These are phyloP conservation scores for Pterocles orientalis DNA, from an alignment of 2,113 vertebrate genomes.

Conservation along the genomic window DNA sequence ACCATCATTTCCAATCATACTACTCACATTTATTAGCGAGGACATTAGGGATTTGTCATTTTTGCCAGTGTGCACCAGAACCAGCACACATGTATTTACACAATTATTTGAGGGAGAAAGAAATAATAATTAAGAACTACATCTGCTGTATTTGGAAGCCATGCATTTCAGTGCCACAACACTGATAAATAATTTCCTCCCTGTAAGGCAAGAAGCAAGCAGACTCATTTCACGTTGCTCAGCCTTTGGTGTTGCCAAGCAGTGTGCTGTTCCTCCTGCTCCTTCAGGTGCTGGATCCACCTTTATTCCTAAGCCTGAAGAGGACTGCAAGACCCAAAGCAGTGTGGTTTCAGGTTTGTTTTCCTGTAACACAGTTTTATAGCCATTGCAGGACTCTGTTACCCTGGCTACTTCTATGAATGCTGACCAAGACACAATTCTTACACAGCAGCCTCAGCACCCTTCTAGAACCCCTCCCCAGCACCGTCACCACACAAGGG, in stretches of 20 bases:
- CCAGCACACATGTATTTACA: not conserved
- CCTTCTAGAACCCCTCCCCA: not conserved
- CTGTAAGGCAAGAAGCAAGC: not conserved
- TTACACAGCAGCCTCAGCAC: fast-evolving
- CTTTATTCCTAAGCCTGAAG: not conserved
- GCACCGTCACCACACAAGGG: not conserved
- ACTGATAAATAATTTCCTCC: not conserved
- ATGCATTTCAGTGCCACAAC: not conserved
- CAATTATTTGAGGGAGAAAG: not conserved
- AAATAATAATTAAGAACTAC: not conserved
- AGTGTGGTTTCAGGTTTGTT: not conserved
- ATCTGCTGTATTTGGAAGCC: not conserved
- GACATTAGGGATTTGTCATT: not conserved
- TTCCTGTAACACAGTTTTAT: not conserved
- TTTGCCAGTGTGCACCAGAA: not conserved
- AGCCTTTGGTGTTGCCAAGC: not conserved
- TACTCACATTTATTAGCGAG: not conserved
- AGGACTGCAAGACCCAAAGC: not conserved
- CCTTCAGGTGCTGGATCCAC: not conserved
- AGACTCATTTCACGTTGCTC: not conserved
- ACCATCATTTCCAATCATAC: not conserved
- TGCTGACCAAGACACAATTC: not conserved
- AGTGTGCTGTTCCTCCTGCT: not conserved
- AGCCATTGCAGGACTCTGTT: not conserved
- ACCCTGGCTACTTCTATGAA: fast-evolving